Percentiles rank a stretch among this genome's conserved stretches.
Conservation (phyloP, 1,140 invertebrate genomes). For the Trichonephila inaurata region DNA sequence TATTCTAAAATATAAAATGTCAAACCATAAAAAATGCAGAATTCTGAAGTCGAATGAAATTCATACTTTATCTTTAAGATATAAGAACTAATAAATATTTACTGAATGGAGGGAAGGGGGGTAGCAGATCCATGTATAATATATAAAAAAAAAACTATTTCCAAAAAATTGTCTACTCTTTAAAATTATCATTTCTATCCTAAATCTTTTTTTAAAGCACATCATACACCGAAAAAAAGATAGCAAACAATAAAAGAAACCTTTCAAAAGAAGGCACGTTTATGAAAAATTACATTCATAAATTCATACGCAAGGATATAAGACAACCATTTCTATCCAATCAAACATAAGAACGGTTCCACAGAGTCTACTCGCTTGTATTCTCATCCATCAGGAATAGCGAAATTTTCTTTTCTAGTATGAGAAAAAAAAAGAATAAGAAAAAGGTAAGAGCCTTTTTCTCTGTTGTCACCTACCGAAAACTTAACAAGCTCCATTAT, state of each 20-base stretch:
- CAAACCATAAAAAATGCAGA: too few relatives aligned
- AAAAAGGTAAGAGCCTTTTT: neutral
- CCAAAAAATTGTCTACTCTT: too few relatives aligned
- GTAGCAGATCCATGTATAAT: too few relatives aligned
- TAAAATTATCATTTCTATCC: too few relatives aligned
- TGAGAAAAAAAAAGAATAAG: neutral
- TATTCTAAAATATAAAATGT: too few relatives aligned
- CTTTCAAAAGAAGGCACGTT: neutral
- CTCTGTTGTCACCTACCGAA: constrained; percentile 33
- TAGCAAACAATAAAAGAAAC: neutral
- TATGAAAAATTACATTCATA: constrained; percentile 6
- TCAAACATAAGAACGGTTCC: constrained; percentile 12
- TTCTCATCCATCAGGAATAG: constrained; percentile 41
- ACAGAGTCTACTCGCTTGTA: constrained; percentile 5
- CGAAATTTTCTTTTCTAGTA: neutral
- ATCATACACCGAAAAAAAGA: neutral
- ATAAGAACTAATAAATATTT: too few relatives aligned
- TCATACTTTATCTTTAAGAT: too few relatives aligned
- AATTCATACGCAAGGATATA: neutral
- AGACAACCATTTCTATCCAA: constrained; percentile 11
- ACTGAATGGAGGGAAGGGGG: too few relatives aligned
- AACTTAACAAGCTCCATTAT: constrained; percentile 60
- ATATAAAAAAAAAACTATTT: too few relatives aligned
- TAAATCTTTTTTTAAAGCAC: neutral
- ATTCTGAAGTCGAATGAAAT: too few relatives aligned